Evolutionary conservation across 2,113 vertebrate species (phyloP).

Genomic region (Vulpes lagopus): DNA sequence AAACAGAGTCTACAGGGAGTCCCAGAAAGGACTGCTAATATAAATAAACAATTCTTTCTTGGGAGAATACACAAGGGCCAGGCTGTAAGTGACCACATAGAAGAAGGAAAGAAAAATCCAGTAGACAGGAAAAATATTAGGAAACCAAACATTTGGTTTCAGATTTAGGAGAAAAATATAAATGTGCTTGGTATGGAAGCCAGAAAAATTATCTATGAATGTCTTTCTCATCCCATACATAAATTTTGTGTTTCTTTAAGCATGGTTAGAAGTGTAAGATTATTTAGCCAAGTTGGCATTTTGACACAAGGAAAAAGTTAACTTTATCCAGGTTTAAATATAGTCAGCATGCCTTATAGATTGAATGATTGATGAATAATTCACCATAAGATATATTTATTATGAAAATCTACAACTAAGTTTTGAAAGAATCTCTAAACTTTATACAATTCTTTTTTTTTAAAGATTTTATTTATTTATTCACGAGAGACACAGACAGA

Average conservation of each 20-base stretch:
- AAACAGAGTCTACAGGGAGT: conserved; percentile 88
- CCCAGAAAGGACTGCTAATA: conserved; percentile 79
- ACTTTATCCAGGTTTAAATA: conserved; percentile 67
- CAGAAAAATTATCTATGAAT: conserved; percentile 80
- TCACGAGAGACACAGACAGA: no score
- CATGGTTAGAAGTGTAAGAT: conserved; percentile 57
- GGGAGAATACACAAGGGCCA: conserved; percentile 87
- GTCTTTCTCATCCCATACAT: conserved; percentile 73
- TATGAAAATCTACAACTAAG: conserved; percentile 21
- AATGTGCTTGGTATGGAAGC: conserved; percentile 66
- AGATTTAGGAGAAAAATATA: conserved; percentile 81
- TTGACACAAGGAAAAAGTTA: conserved; percentile 67
- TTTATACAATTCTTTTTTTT: not conserved
- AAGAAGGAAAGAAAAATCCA: conserved; percentile 83
- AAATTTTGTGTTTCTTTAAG: conserved; percentile 73
- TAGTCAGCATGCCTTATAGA: conserved; percentile 56
- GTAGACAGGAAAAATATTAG: conserved; percentile 84
- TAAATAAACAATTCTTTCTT: conserved; percentile 89
- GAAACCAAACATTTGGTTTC: conserved; percentile 83
- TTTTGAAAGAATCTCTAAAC: conserved; percentile 43
- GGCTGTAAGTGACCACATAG: conserved; percentile 68
- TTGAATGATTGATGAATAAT: conserved; percentile 63
- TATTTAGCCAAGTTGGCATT: conserved; percentile 64
- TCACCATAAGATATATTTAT: conserved; percentile 54
- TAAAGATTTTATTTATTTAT: no score